A percentile compares a stretch with the other conserved stretches of the same genome.
These are phyloP conservation scores for Capra hircus DNA, from an alignment of 2,113 vertebrate species.

Conservation along the genomic window DNA sequence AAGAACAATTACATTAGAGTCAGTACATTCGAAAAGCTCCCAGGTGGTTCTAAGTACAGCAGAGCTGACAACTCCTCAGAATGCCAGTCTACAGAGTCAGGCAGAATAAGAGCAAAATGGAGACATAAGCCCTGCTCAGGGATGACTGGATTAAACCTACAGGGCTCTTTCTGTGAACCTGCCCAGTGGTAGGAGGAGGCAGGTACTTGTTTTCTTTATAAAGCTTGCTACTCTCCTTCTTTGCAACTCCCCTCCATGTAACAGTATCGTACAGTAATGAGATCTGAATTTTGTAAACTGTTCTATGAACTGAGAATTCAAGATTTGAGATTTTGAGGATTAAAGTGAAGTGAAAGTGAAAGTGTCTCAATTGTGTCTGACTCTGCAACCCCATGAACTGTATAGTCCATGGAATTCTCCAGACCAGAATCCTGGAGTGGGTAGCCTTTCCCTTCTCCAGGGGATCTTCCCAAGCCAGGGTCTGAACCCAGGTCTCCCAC, in stretches of 20 bases:
- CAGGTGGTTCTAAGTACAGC: neutral
- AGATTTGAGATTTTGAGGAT: neutral
- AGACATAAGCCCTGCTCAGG: accelerated
- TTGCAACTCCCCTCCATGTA: neutral
- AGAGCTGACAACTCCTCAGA: neutral
- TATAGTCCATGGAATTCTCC: neutral
- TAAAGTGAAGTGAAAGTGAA: neutral
- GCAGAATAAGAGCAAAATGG: neutral
- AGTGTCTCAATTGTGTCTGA: neutral
- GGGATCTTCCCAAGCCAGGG: neutral
- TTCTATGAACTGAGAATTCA: neutral
- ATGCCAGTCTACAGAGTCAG: accelerated
- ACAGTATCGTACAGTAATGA: neutral
- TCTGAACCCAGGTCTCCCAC: neutral
- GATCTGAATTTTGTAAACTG: neutral
- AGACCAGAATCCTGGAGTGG: neutral
- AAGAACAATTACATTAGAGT: neutral
- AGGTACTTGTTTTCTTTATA: neutral
- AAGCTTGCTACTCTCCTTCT: neutral
- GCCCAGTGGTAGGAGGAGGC: accelerated
- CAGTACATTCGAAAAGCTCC: neutral
- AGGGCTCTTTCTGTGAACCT: too few species aligned
- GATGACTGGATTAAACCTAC: too few species aligned
- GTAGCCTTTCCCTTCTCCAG: neutral
- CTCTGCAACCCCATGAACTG: neutral